Conservation (phyloP, 2,888 invertebrate genomes). For the Sisyra terminalis region DNA sequence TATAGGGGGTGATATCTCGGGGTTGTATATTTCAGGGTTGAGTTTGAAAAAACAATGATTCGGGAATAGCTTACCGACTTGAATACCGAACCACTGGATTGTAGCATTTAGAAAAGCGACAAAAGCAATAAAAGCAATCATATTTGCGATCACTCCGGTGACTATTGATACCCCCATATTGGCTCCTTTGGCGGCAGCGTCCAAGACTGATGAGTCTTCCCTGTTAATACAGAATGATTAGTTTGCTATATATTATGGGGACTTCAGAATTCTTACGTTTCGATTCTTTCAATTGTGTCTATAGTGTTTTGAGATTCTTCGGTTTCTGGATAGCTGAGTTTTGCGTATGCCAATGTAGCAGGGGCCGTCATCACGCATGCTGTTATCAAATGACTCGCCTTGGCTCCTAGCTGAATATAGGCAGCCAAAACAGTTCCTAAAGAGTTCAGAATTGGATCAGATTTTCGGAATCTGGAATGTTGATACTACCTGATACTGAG, state of each 20-base stretch:
- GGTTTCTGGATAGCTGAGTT: constrained; percentile 85
- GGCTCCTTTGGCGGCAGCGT: constrained; percentile 86
- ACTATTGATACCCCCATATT: constrained; percentile 63
- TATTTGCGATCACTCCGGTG: constrained; percentile 75
- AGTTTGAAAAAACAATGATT: too few species aligned
- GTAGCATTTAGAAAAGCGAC: constrained; percentile 71
- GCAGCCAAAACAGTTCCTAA: constrained; percentile 79
- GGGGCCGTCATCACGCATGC: constrained; percentile 96
- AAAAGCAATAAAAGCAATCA: constrained; percentile 82
- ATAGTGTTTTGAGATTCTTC: constrained; percentile 60
- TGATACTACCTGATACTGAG: constrained; percentile 62
- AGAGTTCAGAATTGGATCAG: too few species aligned
- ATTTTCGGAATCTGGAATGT: too few species aligned
- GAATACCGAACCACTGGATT: constrained; percentile 60
- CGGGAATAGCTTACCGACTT: constrained; percentile 44
- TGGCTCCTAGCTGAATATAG: constrained; percentile 79
- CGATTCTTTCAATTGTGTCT: constrained; percentile 53
- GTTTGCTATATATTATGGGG: too few species aligned
- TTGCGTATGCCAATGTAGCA: constrained; percentile 76
- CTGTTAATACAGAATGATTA: constrained; percentile 28
- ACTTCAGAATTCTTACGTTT: constrained; percentile 36
- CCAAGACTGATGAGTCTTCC: constrained; percentile 66
- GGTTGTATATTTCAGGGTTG: too few species aligned
- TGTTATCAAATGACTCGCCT: constrained; percentile 75
- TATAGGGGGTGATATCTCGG: too few species aligned